A percentile compares a stretch with the other conserved stretches of the same genome.
These are phyloP conservation scores for Ceyx margarethae DNA, from an alignment of 2,113 vertebrate species.

Conservation along the genomic window DNA sequence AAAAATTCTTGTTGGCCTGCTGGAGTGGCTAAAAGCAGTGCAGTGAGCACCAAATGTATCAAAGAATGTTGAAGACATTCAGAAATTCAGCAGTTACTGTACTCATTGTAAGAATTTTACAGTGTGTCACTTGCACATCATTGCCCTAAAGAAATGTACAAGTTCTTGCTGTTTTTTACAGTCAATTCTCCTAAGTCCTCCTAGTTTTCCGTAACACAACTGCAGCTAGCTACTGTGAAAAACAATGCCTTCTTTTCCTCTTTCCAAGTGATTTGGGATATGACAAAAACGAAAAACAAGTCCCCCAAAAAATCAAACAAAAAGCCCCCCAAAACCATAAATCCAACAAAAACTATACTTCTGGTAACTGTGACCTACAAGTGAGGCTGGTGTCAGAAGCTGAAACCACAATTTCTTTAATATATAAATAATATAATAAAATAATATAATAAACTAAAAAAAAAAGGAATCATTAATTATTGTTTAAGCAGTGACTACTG, in stretches of 20 bases:
- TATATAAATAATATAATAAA: too few species aligned
- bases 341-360: slow-evolving; percentile 6
- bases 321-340: not conserved
- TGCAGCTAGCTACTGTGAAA: slow-evolving; percentile 58
- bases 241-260: slow-evolving; percentile 65
- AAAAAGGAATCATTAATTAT: too few species aligned
- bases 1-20: not conserved
- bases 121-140: accelerated
- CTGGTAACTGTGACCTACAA: slow-evolving; percentile 61
- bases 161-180: not conserved
- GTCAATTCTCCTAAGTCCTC: not conserved
- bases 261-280: slow-evolving; percentile 55
- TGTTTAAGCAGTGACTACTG: not conserved
- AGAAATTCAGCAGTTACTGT: not conserved
- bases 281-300: not conserved
- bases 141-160: not conserved
- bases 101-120: not conserved
- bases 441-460: too few species aligned
- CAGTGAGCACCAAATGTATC: not conserved
- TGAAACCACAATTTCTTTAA: slow-evolving; percentile 66
- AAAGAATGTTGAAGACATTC: not conserved
- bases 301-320: not conserved
- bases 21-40: not conserved
- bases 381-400: slow-evolving; percentile 38
- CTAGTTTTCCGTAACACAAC: slow-evolving; percentile 38